Base-by-base conservation (phyloP, 2,888 invertebrate genomes). In the Oxytorus armatus region DNA sequence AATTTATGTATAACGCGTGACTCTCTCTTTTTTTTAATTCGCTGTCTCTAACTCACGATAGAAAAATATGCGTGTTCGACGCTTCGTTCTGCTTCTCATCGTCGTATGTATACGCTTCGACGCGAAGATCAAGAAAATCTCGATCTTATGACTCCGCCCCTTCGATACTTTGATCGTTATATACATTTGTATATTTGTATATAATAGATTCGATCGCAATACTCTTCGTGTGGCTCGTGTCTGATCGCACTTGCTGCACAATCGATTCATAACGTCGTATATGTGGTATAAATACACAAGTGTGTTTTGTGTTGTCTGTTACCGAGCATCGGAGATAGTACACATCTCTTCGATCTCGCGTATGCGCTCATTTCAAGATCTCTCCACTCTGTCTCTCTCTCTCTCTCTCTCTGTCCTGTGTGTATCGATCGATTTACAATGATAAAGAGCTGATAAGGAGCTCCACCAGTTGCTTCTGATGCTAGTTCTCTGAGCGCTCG, bases 81-180 rank as follows among this genome's bases (percentile, higher is more conserved):
- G 59, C 44, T 63, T 63, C 16, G 47, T n/a, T 69, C 51, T 3
- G 21, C 16, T 68, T 66, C 66, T 68, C 53, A 44, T 42, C 8
- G 29, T n/a, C 51, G 36, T 29, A 21, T n/a, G 39, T 36, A 36
- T 23, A 51, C 16, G 36, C 49, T 49, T 49, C 1, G 51, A 44
- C 53, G 53, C 57, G 10, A 25, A 42, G 29, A 49, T 49, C 18
- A 51, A 65, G 49, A 42, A 68, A 75, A 75, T 69, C 33, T 29
- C 55, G 53, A 75, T 69, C 65, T 75, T 65, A 25, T 44, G 51
- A 55, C 59, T 21, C 65, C 79, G 75, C 75, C 79, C 75, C 59
- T 79, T 79, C 75, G 74, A 70, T 70, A 69, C 59, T 59, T 42
- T 42, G 65, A 75, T 79, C 79, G 25, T 70, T 65, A 76, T 14